phyloP scores from a whole-genome alignment of 1,140 invertebrate species.

The Samia ricini region DNA sequence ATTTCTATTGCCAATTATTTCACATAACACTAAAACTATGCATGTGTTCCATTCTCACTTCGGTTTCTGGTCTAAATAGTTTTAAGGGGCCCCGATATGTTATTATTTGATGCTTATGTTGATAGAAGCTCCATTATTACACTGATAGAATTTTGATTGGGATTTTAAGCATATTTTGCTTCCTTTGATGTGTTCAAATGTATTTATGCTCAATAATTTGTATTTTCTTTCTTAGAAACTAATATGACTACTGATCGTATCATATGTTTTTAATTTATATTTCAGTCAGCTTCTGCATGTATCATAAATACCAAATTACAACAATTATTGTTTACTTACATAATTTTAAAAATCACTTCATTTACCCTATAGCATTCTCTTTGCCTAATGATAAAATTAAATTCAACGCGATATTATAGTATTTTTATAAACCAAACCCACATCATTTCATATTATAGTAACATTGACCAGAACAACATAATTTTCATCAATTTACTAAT shows the following conservation, averaged over 20 bases:
- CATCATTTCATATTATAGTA: neutral
- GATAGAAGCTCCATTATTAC: too few species aligned
- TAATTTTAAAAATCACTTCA: too few species aligned
- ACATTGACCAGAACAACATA: neutral
- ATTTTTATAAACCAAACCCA: neutral
- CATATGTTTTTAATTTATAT: neutral
- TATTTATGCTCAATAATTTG: conserved; percentile 56
- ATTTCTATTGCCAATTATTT: conserved; percentile 74
- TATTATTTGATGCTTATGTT: neutral
- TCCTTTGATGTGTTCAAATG: conserved; percentile 70
- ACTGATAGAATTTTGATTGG: conserved; percentile 29
- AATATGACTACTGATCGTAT: neutral
- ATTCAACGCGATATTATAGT: neutral
- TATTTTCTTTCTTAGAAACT: conserved; percentile 31
- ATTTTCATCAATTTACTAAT: conserved; percentile 7
- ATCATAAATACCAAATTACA: too few species aligned
- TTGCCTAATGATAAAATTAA: neutral
- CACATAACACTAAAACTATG: conserved; percentile 51
- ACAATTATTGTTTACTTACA: too few species aligned
- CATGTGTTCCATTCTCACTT: conserved; percentile 50
- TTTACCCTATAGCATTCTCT: conserved; percentile 17
- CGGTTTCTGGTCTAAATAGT: conserved; percentile 59
- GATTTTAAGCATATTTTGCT: conserved; percentile 41
- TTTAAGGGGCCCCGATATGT: conserved; percentile 36
- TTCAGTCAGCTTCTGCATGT: neutral